Evolutionary conservation across 2,888 invertebrate species (phyloP), one percentile per base, ranked within the genome.

Genomic region (Itoplectis maculator): DNA sequence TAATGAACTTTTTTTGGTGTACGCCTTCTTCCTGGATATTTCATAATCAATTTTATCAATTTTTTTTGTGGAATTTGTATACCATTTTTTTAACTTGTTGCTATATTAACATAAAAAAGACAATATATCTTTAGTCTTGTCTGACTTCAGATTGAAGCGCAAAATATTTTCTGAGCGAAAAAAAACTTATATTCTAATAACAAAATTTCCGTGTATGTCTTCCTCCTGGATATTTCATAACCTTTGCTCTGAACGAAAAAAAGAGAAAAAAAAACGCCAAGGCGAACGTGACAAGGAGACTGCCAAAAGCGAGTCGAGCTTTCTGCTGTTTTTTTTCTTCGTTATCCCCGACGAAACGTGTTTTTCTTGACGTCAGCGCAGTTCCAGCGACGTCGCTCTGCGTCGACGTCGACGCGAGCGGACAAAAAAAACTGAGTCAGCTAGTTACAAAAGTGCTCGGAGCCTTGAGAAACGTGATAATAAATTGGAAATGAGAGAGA

Each of bases 401-500:
- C 45, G 63, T 65, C 20, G 20, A 65, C 20, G n/a, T n/a, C 45
- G 1, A 40, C 18, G 29, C 29, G 29, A 2, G 29, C n/a, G 63
- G 15, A 20, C 18, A 51, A 45, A 42, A 65, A 75, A 18, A 74
- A 65, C 65, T 20, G 80, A 76, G 47, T 76, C 80, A 81, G 75
- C 80, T 23, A 40, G 40, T 40, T 23, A 15, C 15, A 9, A 59
- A 45, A 79, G 59, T 70, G 45, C 59, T 61, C 76, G 51, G 54
- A 40, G 13, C 59, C 47, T 72, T 66, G 72, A 40, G 49, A 72
- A 81, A 81, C 81, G 81, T 81, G 81, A 72, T 77, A 77, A 81
- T 54, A 54, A 54, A 81, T 77, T 77, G 81, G 72, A 56, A 77
- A 81, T 68, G 81, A 77, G 76, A 20, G 56, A 72, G 5, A 29